These are phyloP conservation scores for Danaus plexippus DNA, from an alignment of 1,140 invertebrate genomes.

Conservation along the genomic window DNA sequence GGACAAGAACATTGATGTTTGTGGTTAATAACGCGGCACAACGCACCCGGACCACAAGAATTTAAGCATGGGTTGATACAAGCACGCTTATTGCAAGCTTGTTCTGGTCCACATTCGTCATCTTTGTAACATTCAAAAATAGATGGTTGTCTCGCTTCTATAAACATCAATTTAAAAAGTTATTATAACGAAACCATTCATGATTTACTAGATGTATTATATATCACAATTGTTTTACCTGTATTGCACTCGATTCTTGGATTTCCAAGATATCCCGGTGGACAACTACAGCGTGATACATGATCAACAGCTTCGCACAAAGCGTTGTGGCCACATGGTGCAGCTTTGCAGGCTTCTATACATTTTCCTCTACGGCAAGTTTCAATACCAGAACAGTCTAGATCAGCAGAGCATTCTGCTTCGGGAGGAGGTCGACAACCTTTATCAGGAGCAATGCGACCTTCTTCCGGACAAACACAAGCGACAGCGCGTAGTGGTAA, in stretches of 20 bases:
- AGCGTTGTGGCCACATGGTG: slow-evolving; percentile 88
- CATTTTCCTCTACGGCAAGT: slow-evolving; percentile 84
- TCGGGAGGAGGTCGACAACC: slow-evolving; percentile 67
- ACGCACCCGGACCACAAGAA: slow-evolving; percentile 82
- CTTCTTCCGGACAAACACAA: slow-evolving; percentile 81
- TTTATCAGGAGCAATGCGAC: slow-evolving; percentile 72
- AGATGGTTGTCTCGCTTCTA: slow-evolving; percentile 67
- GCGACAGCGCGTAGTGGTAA: slow-evolving; percentile 84
- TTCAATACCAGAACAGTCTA: slow-evolving; percentile 81
- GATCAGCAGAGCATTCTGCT: slow-evolving; percentile 78
- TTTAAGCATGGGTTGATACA: slow-evolving; percentile 86
- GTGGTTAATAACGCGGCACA: slow-evolving; percentile 85
- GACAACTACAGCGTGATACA: slow-evolving; percentile 83
- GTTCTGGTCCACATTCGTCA: slow-evolving; percentile 82
- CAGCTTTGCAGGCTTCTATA: slow-evolving; percentile 82
- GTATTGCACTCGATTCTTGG: slow-evolving; percentile 84
- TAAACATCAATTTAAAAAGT: slow-evolving; percentile 18
- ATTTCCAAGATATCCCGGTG: slow-evolving; percentile 85
- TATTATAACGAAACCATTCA: slow-evolving; percentile 15
- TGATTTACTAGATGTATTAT: too few relatives aligned
- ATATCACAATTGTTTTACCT: slow-evolving; percentile 49
- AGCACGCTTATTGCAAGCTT: slow-evolving; percentile 80
- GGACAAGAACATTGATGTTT: slow-evolving; percentile 86
- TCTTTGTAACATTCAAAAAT: slow-evolving; percentile 81
- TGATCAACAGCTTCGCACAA: slow-evolving; percentile 84